Evolutionary conservation across 2,888 invertebrate genomes (phyloP).

Genomic region (Parelbella ahira): DNA sequence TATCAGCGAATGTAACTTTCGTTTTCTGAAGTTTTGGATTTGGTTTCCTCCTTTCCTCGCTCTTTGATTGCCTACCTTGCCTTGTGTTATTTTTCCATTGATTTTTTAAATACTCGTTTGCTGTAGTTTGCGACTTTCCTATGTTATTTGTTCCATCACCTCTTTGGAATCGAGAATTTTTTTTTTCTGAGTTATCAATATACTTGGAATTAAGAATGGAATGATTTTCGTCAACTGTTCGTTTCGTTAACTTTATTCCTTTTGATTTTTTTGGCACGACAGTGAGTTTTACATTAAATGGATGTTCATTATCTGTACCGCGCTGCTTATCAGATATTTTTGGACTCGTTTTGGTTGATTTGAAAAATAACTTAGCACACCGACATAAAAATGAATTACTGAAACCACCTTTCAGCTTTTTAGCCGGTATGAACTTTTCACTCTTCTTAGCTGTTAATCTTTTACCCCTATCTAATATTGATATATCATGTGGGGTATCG

Average conservation of each 20-base stretch:
- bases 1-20: slow-evolving; percentile 11
- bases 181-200: slow-evolving; percentile 15
- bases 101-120: not conserved
- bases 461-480: slow-evolving; percentile 11
- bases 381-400: slow-evolving; percentile 23
- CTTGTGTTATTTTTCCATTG: no score
- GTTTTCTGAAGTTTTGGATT: slow-evolving; percentile 8
- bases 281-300: no score
- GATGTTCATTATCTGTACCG: not conserved
- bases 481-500: not conserved
- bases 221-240: slow-evolving; percentile 28
- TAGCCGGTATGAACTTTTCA: slow-evolving; percentile 20
- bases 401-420: slow-evolving; percentile 1
- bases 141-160: slow-evolving; percentile 13
- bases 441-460: slow-evolving; percentile 30
- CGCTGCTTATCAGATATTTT: no score
- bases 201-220: slow-evolving; percentile 21
- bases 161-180: slow-evolving; percentile 22
- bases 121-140: not conserved
- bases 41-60: slow-evolving; percentile 5
- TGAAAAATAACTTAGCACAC: slow-evolving; percentile 17
- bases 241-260: slow-evolving; percentile 25
- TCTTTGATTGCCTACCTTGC: slow-evolving; percentile 4
- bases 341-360: not conserved
- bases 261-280: slow-evolving; percentile 7